Base-by-base conservation (phyloP, 2,113 vertebrate genomes). In the Microcebus ravelobensis region DNA sequence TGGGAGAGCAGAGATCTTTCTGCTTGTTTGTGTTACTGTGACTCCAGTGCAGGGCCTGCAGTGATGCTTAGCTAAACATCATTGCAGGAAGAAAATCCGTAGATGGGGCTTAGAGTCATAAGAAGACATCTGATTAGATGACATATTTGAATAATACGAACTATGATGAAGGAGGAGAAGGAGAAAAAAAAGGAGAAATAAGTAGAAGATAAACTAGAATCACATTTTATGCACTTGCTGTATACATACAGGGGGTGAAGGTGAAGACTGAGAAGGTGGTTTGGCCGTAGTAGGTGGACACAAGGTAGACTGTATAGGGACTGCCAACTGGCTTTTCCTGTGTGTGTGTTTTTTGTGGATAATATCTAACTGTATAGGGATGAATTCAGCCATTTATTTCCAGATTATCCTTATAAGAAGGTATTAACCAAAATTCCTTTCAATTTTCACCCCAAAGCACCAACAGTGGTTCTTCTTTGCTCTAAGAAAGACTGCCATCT, bases 201-300 rank as follows among this genome's bases (percentile, higher is more conserved):
- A 36, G 14, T 3, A 45, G 63, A 23, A 77, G 39, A 36, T 25
- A 4, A 39, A 6, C 6, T 25, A 2, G 21, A 42, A 8, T 15
- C 57, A 20, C 31, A 8, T 5, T 84, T 3, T 42, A 1, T 0
- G 10, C 6, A 2, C 20, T 70, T 45, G 20, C 55, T 39, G 2
- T 23, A 5, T 0, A 0, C 4, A 2, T 1, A 29, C 3, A 11
- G 7, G 2, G 10, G 4, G 0, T 8, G 23, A 8, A 17, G 31
- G 21, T 12, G 20, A 65, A 5, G n/a, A 31, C 14, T 29, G 29
- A 23, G 21, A 0, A 2, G 4, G 10, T 59, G 18, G 8, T 12
- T n/a, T 42, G 8, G 31, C 59, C 34, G 13, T 8, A 31, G 2
- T 0, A n/a, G 39, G 34, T 13, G 39, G 23, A 25, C 25, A 36